phyloP scores from a whole-genome alignment of 1,140 invertebrate species.

The Drosophila athabasca region DNA sequence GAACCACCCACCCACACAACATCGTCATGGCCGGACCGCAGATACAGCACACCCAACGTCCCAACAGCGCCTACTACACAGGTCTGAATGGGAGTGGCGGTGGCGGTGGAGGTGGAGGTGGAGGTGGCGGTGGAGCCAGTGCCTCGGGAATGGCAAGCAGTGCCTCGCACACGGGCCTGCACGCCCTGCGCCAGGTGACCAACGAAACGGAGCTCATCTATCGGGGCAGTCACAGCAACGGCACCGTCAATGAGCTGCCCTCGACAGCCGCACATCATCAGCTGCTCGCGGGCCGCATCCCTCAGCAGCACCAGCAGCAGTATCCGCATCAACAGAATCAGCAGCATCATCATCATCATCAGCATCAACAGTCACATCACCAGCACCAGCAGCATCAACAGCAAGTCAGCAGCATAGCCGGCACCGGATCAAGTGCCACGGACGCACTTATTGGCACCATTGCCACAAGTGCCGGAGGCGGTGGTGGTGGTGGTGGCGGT shows the following conservation, averaged over 20 bases:
- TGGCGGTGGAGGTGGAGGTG: conserved; percentile 20
- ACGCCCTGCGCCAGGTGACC: conserved; percentile 77
- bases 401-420: conserved; percentile 64
- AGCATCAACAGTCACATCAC: conserved; percentile 42
- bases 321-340: conserved; percentile 31
- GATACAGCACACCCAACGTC: conserved; percentile 75
- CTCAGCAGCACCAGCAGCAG: conserved; percentile 16
- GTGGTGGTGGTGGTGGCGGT: conserved; percentile 19
- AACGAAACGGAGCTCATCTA: conserved; percentile 81
- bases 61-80: conserved; percentile 77
- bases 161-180: conserved; percentile 73
- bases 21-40: conserved; percentile 75
- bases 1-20: neutral
- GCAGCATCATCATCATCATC: conserved; percentile 41
- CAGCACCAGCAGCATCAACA: conserved; percentile 11
- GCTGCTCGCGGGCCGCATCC: conserved; percentile 18
- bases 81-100: conserved; percentile 65
- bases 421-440: conserved; percentile 64
- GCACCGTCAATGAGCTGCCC: conserved; percentile 61
- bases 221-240: conserved; percentile 73
- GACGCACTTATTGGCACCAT: conserved; percentile 79
- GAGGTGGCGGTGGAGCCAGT: conserved; percentile 19
- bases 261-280: conserved; percentile 34
- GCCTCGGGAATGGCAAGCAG: conserved; percentile 61
- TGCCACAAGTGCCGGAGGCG: conserved; percentile 38